Evolutionary conservation across 2,113 vertebrate genomes (phyloP).

Genomic region (Equus przewalskii): DNA sequence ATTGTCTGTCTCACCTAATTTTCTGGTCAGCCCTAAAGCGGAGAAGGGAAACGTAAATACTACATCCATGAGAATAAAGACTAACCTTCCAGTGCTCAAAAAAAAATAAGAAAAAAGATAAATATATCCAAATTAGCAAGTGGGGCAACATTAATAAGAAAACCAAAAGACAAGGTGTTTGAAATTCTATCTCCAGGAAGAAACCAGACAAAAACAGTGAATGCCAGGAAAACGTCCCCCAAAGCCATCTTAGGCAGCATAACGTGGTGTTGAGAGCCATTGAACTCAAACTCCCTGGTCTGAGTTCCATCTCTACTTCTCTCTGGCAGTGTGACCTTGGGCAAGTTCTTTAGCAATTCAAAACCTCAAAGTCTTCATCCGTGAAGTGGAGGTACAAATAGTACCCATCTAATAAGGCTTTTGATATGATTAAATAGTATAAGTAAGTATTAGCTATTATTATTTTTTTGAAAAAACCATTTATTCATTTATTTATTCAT

Average conservation of each 20-base stretch:
- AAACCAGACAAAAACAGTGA: not conserved
- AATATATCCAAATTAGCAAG: not conserved
- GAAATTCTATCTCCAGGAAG: not conserved
- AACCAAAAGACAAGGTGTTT: not conserved
- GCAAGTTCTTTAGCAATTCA: not conserved
- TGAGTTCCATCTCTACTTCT: not conserved
- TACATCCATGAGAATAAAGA: not conserved
- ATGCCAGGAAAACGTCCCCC: not conserved
- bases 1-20: not conserved
- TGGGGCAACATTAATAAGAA: not conserved
- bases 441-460: not conserved
- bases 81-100: not conserved
- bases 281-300: not conserved
- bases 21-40: not conserved
- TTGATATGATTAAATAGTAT: not conserved
- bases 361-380: not conserved
- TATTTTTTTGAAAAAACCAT: not conserved
- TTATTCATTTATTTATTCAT: not conserved
- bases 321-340: not conserved
- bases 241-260: not conserved
- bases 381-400: not conserved
- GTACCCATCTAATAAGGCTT: not conserved
- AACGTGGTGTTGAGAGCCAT: not conserved
- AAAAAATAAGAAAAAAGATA: not conserved
- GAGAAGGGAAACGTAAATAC: not conserved